Conservation (phyloP, 2,888 invertebrate genomes). For the Mythimna impura region DNA sequence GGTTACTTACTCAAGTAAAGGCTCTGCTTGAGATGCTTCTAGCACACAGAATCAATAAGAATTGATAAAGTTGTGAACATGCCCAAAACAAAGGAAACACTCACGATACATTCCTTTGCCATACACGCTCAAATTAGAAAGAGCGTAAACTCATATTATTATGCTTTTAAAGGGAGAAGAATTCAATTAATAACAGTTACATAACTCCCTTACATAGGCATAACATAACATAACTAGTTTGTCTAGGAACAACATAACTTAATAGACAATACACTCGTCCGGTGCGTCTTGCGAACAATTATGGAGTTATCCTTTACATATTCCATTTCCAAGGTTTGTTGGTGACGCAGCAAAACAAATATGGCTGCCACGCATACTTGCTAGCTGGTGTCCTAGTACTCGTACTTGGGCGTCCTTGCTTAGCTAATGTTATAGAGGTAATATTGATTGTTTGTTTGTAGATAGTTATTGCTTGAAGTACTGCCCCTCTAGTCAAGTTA, state of each 20-base stretch:
- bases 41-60: neutral
- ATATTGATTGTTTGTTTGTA: neutral
- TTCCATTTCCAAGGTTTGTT: conserved; percentile 53
- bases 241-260: conserved; percentile 20
- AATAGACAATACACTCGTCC: conserved; percentile 39
- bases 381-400: conserved; percentile 32
- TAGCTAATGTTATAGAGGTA: neutral
- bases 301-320: conserved; percentile 59
- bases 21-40: neutral
- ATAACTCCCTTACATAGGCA: conserved; percentile 6
- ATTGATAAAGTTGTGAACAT: neutral
- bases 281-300: conserved; percentile 43
- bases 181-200: conserved; percentile 3
- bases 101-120: conserved; percentile 1
- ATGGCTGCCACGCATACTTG: conserved; percentile 35
- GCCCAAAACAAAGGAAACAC: neutral
- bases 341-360: conserved; percentile 39
- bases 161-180: conserved; percentile 21
- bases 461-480: neutral
- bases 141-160: neutral
- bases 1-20: too few relatives aligned
- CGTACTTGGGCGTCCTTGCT: conserved; percentile 51
- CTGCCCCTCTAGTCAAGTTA: too few relatives aligned
- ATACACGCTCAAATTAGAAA: neutral
- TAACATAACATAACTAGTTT: conserved; percentile 18